phyloP scores from a whole-genome alignment of 2,888 invertebrate genomes.

The Chymomyza procnemis region DNA sequence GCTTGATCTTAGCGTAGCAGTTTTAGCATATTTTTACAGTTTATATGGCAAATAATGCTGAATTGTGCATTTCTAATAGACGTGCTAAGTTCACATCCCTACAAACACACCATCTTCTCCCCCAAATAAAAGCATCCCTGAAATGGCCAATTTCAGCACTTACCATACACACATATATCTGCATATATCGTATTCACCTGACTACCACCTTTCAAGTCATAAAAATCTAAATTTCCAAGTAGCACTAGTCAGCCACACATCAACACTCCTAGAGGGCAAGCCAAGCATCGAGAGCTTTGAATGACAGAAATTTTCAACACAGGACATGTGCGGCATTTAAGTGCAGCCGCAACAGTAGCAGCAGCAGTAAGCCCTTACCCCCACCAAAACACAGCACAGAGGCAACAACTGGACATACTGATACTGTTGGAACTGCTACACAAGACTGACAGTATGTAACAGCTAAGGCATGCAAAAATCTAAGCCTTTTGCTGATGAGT shows the following conservation, averaged over 20 bases:
- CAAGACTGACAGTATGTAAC: slow-evolving; percentile 27
- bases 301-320: slow-evolving; percentile 70
- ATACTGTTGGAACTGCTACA: slow-evolving; percentile 5
- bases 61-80: slow-evolving; percentile 69
- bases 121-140: slow-evolving; percentile 32
- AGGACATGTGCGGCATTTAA: slow-evolving; percentile 63
- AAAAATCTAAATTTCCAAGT: slow-evolving; percentile 72
- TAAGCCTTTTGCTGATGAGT: slow-evolving; percentile 58
- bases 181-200: slow-evolving; percentile 6
- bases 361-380: background rate
- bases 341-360: slow-evolving; percentile 35
- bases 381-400: background rate
- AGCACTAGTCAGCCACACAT: slow-evolving; percentile 22
- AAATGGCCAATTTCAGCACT: slow-evolving; percentile 58
- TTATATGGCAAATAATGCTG: slow-evolving; percentile 68
- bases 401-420: slow-evolving; percentile 22
- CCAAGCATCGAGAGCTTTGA: slow-evolving; percentile 44
- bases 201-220: slow-evolving; percentile 48
- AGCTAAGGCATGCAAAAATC: slow-evolving; percentile 64
- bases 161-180: slow-evolving; percentile 24
- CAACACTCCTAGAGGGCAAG: background rate
- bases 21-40: slow-evolving; percentile 68
- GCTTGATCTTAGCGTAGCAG: slow-evolving; percentile 9
- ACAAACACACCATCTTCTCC: too few species aligned
- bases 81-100: slow-evolving; percentile 12